Percentiles rank a stretch among this genome's conserved stretches.
These are phyloP conservation scores for Acrocephalus arundinaceus DNA, from an alignment of 2,113 vertebrate species.

Conservation along the genomic window DNA sequence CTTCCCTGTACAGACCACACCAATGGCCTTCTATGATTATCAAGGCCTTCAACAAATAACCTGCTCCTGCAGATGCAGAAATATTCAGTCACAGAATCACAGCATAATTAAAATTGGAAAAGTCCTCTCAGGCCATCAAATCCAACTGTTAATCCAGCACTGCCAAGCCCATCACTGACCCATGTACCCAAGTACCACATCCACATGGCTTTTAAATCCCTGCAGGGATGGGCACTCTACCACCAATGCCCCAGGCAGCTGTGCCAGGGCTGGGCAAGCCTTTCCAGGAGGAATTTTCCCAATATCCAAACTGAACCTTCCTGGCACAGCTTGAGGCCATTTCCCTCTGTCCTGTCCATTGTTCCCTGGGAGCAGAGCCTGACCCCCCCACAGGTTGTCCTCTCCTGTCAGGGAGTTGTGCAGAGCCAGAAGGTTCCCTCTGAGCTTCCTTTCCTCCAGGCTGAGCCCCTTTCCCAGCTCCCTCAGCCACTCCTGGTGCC, in stretches of 20 bases:
- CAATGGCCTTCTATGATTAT: not conserved
- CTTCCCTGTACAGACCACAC: not conserved
- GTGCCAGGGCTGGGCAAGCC: not conserved
- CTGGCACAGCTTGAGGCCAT: rapidly evolving
- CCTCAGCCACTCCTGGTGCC: rapidly evolving
- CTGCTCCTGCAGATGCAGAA: not conserved
- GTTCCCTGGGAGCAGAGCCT: not conserved
- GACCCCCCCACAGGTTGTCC: rapidly evolving
- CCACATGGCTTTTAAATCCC: not conserved
- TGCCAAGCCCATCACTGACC: not conserved
- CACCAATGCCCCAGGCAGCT: not conserved
- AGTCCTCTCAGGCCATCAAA: not conserved
- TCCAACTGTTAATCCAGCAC: not conserved
- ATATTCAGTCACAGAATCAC: not conserved
- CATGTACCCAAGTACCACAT: not conserved
- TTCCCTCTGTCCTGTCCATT: not conserved
- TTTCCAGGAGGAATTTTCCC: not conserved
- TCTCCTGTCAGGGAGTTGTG: not conserved
- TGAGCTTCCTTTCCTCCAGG: not conserved
- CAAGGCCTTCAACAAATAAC: not conserved
- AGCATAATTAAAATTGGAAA: not conserved
- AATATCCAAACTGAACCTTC: not conserved
- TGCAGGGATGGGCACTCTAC: not conserved
- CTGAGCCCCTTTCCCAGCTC: not conserved
- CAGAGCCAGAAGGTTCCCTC: not conserved